Evolutionary conservation across 2,888 invertebrate genomes (phyloP), one percentile per base, ranked within the genome.

Genomic region (Asteroscopus sphinx): DNA sequence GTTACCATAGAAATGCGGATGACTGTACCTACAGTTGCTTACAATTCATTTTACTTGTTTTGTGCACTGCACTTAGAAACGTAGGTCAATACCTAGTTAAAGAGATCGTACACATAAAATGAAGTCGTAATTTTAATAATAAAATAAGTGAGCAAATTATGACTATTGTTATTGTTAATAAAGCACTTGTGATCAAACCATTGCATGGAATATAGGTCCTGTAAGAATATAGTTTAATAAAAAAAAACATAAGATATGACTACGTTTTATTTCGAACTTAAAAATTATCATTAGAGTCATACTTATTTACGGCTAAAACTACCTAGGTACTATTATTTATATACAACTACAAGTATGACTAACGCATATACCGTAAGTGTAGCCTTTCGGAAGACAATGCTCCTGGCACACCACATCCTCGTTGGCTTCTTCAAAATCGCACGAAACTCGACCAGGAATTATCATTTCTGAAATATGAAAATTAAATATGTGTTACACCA

Each of bases 341-440:
- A 92, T 78, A 59, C 94, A 94, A 64, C 86, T 91, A 75, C 94
- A 94, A 9, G 78, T 86, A 36, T 82, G 75, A 45, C 82, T 83
- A 41, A 92, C 81, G 61, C 94, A 94, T 25, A 94, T 66, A 1
- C 94, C 94, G 68, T 88, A 90, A 5, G 82, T 77, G 59, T 94
- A 94, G 33, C 94, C 93, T 77, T 92, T 94, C 1, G 89, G 90
- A 11, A 90, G 53, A 60, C 94, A 94, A 59, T 89, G 92, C 52
- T 85, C 82, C 51, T 86, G 82, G 62, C 94, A 94, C 1, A 82
- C 60, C 0, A 52, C 28, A 28, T 89, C 88, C 55, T 91, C 90
- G 0, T 82, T 85, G 0, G 89, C 79, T 48, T 93, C 93, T 33
- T 85, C 83, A 25, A 71, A 77, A 6, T 82, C 66, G 46, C 94